phyloP scores from a whole-genome alignment of 2,797 vertebrate species.

The Atherinosoma microstoma region DNA sequence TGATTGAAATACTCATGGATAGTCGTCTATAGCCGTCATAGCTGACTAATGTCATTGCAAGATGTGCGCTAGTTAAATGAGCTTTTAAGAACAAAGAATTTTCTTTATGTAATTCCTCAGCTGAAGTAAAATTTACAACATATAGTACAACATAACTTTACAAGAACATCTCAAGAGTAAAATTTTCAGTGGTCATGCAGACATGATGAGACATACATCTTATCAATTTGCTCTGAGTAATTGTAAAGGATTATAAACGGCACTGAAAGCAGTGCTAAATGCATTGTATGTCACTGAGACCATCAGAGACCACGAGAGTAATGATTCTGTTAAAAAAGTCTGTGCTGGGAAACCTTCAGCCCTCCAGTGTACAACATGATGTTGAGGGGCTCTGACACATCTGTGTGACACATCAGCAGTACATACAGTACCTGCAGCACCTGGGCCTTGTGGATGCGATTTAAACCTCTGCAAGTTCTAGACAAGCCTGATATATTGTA shows the following conservation, averaged over 20 bases:
- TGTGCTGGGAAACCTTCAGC: background rate
- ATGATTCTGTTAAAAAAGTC: background rate
- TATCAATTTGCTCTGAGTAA: background rate
- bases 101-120: background rate
- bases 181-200: background rate
- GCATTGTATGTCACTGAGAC: background rate
- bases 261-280: background rate
- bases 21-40: background rate
- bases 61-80: background rate
- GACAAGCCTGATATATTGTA: background rate
- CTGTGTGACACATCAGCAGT: too few relatives aligned
- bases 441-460: background rate
- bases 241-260: background rate
- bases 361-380: too few relatives aligned
- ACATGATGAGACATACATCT: background rate
- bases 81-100: background rate
- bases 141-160: background rate
- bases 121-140: background rate
- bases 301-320: background rate
- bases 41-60: background rate
- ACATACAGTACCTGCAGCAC: too few relatives aligned
- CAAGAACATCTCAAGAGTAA: background rate
- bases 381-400: too few relatives aligned
- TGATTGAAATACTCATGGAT: background rate
- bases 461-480: background rate